phyloP scores from a whole-genome alignment of 2,797 vertebrate species.

The Tragelaphus eurycerus region DNA sequence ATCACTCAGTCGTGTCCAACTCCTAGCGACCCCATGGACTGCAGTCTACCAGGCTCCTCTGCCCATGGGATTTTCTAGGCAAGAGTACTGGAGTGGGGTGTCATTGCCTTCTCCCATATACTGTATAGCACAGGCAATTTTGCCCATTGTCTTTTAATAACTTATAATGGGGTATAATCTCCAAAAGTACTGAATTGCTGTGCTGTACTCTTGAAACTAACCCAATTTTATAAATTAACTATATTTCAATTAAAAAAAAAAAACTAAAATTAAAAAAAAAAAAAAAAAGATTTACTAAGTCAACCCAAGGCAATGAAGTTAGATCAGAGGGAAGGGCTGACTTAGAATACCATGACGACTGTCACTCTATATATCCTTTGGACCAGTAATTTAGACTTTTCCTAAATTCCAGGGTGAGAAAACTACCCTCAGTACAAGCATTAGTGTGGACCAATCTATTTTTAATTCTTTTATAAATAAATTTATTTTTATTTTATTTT shows the following conservation, averaged over 20 bases:
- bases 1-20: too few species aligned
- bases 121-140: not conserved
- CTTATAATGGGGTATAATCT: not conserved
- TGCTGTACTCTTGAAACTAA: not conserved
- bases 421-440: not conserved
- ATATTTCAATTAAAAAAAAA: not conserved
- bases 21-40: too few species aligned
- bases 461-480: too few species aligned
- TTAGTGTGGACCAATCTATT: not conserved
- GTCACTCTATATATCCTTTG: not conserved
- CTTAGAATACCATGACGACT: not conserved
- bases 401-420: not conserved
- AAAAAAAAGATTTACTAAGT: not conserved
- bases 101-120: too few species aligned
- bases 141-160: not conserved
- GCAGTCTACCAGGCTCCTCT: too few species aligned
- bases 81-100: too few species aligned
- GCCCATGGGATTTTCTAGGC: too few species aligned
- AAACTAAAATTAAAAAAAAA: not conserved
- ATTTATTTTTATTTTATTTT: too few species aligned
- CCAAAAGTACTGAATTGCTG: not conserved
- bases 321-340: not conserved
- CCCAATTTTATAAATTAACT: not conserved
- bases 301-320: not conserved
- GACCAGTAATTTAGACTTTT: not conserved